Evolutionary conservation across 2,888 invertebrate species (phyloP), one percentile per base, ranked within the genome.

Genomic region (Drosophila incognita): DNA sequence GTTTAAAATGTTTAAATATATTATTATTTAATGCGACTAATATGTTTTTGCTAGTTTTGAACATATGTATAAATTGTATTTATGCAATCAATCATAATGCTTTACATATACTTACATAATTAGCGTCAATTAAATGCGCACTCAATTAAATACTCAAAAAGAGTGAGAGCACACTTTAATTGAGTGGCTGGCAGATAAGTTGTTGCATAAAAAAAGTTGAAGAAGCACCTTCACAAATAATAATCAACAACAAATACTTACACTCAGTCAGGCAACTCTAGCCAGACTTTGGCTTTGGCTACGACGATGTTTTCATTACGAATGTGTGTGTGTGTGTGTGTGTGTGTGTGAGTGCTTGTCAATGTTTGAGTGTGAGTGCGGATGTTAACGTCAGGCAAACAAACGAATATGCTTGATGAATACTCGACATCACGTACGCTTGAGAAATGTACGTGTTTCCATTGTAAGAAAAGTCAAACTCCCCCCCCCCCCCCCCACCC

Each of bases 391-490:
- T 61, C 60, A 69, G 57, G 66, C 81, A 83, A 86, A 74, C 83
- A 86, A 85, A 81, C 74, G 74, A 87, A 89, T 83, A 82, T 75
- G 72, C 80, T 82, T 90, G 91, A 91, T 90, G 91, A 91, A 91
- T 90, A 87, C 89, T 81, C 89, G 88, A 88, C 90, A 88, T 91
- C 91, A 92, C 92, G 91, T 91, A 91, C 87, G 74, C 71, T 80
- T 81, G 83, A 83, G 87, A 89, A 89, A 86, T 81, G 86, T 85
- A 92, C 91, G 91, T 91, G 92, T 90, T 91, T 80, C 83, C 83
- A 88, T 89, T 91, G 88, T 84, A 79, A 80, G 67, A 78, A 87
- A 79, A 83, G 83, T 70, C 66, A 66, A 75, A 57, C 13, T 13
- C 46, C 7, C 10, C 1, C 5, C 2, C 0, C n/a, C 0, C 5